Conservation (phyloP, 2,888 invertebrate genomes). For the Pyrochroa serraticornis region DNA sequence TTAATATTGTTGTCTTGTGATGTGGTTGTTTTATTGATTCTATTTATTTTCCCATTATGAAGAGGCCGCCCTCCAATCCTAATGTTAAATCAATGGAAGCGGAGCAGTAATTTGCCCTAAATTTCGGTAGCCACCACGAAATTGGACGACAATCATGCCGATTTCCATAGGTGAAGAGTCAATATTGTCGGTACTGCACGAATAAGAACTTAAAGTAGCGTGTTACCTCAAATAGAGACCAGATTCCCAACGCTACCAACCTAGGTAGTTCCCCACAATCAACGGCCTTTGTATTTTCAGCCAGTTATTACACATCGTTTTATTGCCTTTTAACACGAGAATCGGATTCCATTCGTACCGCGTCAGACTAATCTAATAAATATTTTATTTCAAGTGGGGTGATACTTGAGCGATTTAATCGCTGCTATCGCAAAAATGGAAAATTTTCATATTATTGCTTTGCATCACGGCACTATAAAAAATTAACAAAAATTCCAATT, state of each 20-base stretch:
- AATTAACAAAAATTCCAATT: conserved; percentile 28
- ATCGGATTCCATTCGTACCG: conserved; percentile 9
- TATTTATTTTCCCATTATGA: too few relatives aligned
- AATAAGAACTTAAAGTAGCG: too few relatives aligned
- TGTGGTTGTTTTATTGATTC: too few relatives aligned
- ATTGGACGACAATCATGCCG: too few relatives aligned
- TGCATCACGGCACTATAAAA: conserved; percentile 23
- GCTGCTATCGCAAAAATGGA: conserved; percentile 15
- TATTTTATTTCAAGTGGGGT: conserved; percentile 26
- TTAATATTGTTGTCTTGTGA: too few relatives aligned
- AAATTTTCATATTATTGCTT: conserved; percentile 15
- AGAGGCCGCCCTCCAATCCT: too few relatives aligned
- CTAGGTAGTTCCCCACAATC: conserved; percentile 16
- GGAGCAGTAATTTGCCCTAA: too few relatives aligned
- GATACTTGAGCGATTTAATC: conserved; percentile 20
- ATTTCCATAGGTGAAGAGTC: too few relatives aligned
- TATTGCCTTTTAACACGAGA: conserved; percentile 25
- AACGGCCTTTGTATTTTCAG: conserved; percentile 10
- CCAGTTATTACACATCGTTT: conserved; percentile 24
- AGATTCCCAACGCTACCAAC: neutral
- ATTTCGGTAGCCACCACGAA: too few relatives aligned
- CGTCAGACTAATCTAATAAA: conserved; percentile 26
- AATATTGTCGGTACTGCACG: too few relatives aligned
- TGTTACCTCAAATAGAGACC: too few relatives aligned
- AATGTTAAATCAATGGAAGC: too few relatives aligned